Conservation (phyloP, 2,888 invertebrate species). For the Nemurella pictetii region DNA sequence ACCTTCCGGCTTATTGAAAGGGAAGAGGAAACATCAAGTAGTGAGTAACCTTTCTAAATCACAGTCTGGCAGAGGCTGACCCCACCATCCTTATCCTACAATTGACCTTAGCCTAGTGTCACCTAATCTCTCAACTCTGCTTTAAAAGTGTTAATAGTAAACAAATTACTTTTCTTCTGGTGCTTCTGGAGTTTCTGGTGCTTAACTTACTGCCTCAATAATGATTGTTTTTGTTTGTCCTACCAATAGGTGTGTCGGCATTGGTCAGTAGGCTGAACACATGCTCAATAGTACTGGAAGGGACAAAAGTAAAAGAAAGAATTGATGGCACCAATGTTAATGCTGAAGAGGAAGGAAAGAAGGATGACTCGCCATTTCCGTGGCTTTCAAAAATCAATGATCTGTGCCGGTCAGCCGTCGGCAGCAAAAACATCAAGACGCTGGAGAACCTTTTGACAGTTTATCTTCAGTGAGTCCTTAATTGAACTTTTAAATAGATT, state of each 20-base stretch:
- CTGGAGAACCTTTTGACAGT: conserved; percentile 49
- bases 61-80: neutral
- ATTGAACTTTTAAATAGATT: neutral
- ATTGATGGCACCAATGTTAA: neutral
- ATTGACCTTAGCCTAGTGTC: neutral
- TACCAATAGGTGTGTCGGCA: conserved; percentile 38
- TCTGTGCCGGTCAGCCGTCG: conserved; percentile 47
- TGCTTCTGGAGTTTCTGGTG: neutral
- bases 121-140: neutral
- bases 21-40: conserved; percentile 33
- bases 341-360: conserved; percentile 28
- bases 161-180: neutral
- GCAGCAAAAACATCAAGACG: conserved; percentile 47
- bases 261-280: conserved; percentile 35
- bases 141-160: neutral
- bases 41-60: neutral
- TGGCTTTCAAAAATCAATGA: conserved; percentile 49
- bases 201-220: too few species aligned
- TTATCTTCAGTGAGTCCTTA: conserved; percentile 50
- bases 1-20: conserved; percentile 34
- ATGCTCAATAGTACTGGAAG: conserved; percentile 11
- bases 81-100: neutral
- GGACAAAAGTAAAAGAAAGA: neutral
- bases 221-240: too few species aligned
- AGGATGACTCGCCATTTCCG: conserved; percentile 44